phyloP scores from a whole-genome alignment of 2,113 vertebrate genomes.

The Meriones unguiculatus region DNA sequence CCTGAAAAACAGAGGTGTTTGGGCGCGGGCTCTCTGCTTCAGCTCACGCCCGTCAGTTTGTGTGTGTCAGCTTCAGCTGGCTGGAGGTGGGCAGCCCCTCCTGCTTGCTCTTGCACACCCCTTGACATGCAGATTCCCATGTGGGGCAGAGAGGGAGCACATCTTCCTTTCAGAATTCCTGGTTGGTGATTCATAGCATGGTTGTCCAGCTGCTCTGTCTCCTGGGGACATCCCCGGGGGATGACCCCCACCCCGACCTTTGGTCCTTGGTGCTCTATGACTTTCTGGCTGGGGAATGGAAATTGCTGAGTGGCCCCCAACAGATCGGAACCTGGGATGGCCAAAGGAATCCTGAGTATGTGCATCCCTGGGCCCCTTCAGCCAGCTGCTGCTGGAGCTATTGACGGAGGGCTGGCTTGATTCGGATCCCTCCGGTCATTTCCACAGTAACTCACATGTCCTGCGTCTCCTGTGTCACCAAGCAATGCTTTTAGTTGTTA shows the following conservation, averaged over 20 bases:
- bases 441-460: not conserved
- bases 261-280: not conserved
- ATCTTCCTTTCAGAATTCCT: constrained; percentile 60
- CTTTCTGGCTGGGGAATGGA: not conserved
- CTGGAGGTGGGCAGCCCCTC: not conserved
- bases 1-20: not conserved
- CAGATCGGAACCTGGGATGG: not conserved
- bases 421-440: not conserved
- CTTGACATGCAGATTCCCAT: not conserved
- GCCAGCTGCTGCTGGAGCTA: not conserved
- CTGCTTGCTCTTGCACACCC: not conserved
- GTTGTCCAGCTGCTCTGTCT: constrained; percentile 13
- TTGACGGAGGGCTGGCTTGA: not conserved
- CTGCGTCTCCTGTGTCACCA: not conserved
- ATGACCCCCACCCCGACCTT: not conserved
- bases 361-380: rapidly evolving
- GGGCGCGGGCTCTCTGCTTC: not conserved
- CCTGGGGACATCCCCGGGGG: not conserved
- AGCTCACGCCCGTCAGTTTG: not conserved
- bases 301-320: not conserved
- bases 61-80: not conserved
- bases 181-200: constrained; percentile 24
- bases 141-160: not conserved
- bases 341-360: not conserved
- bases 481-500: not conserved